phyloP scores from a whole-genome alignment of 2,113 vertebrate genomes.

The Xenopus tropicalis region UCB_Xtro_10.0 CM004443.2:85933001-85933500 shows the following conservation, averaged over 20 bases:
- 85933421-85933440: no score
- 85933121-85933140: conserved; percentile 42
- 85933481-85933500: no score
- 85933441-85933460: no score
- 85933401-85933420: conserved; percentile 67
- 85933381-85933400: conserved; percentile 72
- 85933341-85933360: conserved; percentile 70
- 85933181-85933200: conserved; percentile 56
- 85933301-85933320: conserved; percentile 68
- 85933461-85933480: no score
- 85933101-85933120: conserved; percentile 43
- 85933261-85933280: conserved; percentile 69
- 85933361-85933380: conserved; percentile 66
- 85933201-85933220: conserved; percentile 52
- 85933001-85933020: conserved; percentile 1
- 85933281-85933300: conserved; percentile 71
- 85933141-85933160: conserved; percentile 36
- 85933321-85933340: conserved; percentile 83
- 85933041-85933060: conserved; percentile 28
- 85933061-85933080: conserved; percentile 21
- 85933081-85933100: conserved; percentile 35
- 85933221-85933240: conserved; percentile 72
- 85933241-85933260: conserved; percentile 63
- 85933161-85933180: conserved; percentile 45
- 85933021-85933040: conserved; percentile 24